Percentiles rank a stretch among this genome's conserved stretches.
Conservation (phyloP, 2,113 vertebrate species). For the Leptodactylus fuscus region DNA sequence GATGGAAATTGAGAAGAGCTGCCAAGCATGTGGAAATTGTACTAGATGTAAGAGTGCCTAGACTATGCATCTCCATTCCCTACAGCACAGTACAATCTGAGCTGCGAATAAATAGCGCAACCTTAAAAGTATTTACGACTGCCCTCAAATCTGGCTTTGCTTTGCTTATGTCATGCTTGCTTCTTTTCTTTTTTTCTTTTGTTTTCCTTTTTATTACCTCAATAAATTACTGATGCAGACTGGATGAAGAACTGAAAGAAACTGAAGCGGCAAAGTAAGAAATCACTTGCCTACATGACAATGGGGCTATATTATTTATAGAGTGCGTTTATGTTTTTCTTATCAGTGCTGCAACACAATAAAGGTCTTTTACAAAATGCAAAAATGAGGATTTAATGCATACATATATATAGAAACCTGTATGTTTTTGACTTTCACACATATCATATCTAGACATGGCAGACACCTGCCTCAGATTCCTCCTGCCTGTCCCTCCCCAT, state of each 20-base stretch:
- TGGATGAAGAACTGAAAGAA: constrained; percentile 94
- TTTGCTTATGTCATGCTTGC: constrained; percentile 70
- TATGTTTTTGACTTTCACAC: too few relatives aligned
- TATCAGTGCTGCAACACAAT: not conserved
- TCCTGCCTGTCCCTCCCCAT: too few relatives aligned
- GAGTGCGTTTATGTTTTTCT: not conserved
- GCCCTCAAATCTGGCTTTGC: constrained; percentile 19
- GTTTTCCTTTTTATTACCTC: constrained; percentile 65
- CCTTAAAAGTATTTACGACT: not conserved
- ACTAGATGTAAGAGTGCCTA: not conserved
- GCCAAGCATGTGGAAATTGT: not conserved
- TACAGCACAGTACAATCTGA: not conserved
- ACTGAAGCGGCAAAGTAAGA: constrained; percentile 89
- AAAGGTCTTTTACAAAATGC: not conserved
- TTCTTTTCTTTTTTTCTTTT: constrained; percentile 70
- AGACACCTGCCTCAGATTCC: too few relatives aligned
- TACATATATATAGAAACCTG: not conserved
- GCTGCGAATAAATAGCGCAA: not conserved
- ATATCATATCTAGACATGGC: too few relatives aligned
- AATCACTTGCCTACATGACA: constrained; percentile 65
- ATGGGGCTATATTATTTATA: constrained; percentile 22
- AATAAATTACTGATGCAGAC: constrained; percentile 80
- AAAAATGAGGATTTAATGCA: not conserved
- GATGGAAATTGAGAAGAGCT: not conserved
- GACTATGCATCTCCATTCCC: not conserved